Base-by-base conservation (phyloP, 1,140 invertebrate genomes). In the Eupeodes corollae region DNA sequence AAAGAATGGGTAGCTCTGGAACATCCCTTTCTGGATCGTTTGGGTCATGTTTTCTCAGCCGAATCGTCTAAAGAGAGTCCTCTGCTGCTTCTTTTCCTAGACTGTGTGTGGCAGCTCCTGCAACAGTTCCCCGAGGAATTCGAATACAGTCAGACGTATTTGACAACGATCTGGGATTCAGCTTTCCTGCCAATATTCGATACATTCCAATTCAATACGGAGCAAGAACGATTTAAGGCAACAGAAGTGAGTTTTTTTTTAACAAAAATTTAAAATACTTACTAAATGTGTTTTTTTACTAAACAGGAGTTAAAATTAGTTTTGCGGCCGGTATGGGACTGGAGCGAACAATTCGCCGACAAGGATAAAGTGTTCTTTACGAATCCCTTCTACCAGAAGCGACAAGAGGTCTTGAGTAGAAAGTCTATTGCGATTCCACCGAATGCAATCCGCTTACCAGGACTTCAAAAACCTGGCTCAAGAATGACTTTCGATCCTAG, bases 1-100 rank as follows among this genome's bases (percentile, higher is more conserved):
- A 92, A 93, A 69, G 92, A 97, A 63, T 98, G 92, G 91, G 74
- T 97, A 1, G 83, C 86, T 10, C 75, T 94, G 49, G 91, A 91
- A 18, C 90, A 95, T 72, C 88, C 86, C 0, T 96, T 96, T 68
- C 63, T 65, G 38, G 76, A 78, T 52, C 72, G 87, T 42, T 67
- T 86, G 39, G 81, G 79, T 3, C 79, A 86, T 52, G 59, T 67
- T 0, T 69, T 70, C 30, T 63, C 52, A 38, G 66, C 60, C 33
- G 62, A 73, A 51, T 67, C 57, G 5, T 51, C 59, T 33, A 59
- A 66, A 41, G 63, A 86, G 74, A 82, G 85, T 52, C 91, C 91
- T 1, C 70, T 95, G 37, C 91, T 95, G 64, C 75, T 95, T 18
- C 63, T 97, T 38, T 96, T 90, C 68, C 74, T 98, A 50, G 93